Conservation (phyloP, 2,113 vertebrate genomes). For the Lipophrys pholis region DNA sequence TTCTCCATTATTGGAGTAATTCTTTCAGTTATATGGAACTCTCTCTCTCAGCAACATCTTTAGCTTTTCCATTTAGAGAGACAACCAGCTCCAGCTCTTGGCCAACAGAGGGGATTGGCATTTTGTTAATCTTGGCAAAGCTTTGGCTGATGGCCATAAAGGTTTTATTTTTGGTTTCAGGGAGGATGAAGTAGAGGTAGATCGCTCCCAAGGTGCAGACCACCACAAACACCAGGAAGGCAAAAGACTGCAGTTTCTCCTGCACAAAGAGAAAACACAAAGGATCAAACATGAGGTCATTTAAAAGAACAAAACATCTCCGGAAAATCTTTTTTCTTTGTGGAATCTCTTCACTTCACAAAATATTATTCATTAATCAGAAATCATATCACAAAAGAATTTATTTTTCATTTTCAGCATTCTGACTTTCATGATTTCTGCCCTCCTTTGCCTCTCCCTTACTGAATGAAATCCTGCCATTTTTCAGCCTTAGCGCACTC, state of each 20-base stretch:
- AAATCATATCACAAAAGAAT: neutral
- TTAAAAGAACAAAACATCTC: too few relatives aligned
- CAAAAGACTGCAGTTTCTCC: conserved; percentile 86
- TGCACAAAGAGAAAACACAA: conserved; percentile 69
- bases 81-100: conserved; percentile 83
- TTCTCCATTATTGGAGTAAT: neutral
- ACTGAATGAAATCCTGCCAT: conserved; percentile 19
- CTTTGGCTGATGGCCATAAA: conserved; percentile 91
- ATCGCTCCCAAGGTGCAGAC: conserved; percentile 84
- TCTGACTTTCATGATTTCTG: conserved; percentile 11
- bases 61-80: conserved; percentile 29
- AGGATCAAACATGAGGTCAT: too few relatives aligned
- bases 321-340: too few relatives aligned
- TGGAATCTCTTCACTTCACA: neutral
- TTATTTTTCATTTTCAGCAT: neutral
- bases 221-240: conserved; percentile 91
- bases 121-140: conserved; percentile 91
- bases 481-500: conserved; percentile 15
- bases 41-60: conserved; percentile 66
- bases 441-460: neutral
- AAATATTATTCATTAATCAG: neutral
- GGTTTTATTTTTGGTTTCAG: conserved; percentile 97
- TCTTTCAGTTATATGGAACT: conserved; percentile 67
- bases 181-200: conserved; percentile 89
- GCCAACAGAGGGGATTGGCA: conserved; percentile 38